Evolutionary conservation across 2,113 vertebrate species (phyloP), one percentile per base, ranked within the genome.

Genomic region (Balaeniceps rex): DNA sequence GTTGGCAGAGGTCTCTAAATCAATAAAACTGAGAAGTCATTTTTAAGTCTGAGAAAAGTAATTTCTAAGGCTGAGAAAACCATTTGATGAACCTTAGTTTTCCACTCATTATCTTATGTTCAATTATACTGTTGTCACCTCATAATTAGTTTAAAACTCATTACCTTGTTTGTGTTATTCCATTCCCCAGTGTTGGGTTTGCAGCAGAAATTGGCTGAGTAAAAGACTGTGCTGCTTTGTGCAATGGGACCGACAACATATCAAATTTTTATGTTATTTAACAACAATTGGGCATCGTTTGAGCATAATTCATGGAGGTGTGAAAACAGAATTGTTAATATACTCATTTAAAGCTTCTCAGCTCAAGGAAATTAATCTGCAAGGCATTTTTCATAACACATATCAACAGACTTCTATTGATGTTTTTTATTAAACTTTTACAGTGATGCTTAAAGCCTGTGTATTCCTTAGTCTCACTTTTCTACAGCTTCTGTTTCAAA

Each of bases 71-170:
- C 46, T 77, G 74, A 96, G 71, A 94, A 95, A 97, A 90, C 52
- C 34, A 82, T 14, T 95, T 16, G 10, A 92, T 80, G 64, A 91
- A 96, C 9, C 15, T 92, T 77, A 71, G 61, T 89, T 96, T 97
- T 97, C 81, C 55, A 36, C 88, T 96, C 83, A 95, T 97, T 98
- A 97, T 92, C 96, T 83, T 88, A 83, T 74, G 94, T 97, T 94
- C 96, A 95, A 91, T 97, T 96, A 96, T 68, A 96, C 31, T 81
- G 96, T 97, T 97, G 97, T 89, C 92, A 97, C 93, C 79, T 96
- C 77, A 90, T 96, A 96, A 98, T 97, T 96, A 97, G 96, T 90
- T 95, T 91, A 88, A 94, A 97, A 81, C 93, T 97, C 95, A 94
- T 97, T 96, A 94, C 91, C 71, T 95, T 97, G 92, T 88, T 96